phyloP scores from a whole-genome alignment of 2,113 vertebrate genomes.

The Dipodomys ordii region DNA sequence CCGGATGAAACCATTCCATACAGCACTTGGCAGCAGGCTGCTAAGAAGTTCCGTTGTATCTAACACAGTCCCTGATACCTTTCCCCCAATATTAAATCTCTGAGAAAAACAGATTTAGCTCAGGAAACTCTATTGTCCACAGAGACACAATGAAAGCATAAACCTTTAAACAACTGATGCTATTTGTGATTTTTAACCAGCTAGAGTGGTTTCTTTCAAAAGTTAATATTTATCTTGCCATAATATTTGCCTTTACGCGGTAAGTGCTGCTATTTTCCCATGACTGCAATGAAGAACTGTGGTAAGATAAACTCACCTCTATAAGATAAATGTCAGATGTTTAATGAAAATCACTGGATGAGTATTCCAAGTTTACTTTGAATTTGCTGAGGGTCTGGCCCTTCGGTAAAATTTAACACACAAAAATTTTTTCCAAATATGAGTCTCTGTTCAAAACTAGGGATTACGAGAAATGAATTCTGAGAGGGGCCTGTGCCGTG shows the following conservation, averaged over 20 bases:
- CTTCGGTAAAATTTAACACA: conserved; percentile 57
- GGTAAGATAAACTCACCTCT: conserved; percentile 81
- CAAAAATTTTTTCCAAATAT: conserved; percentile 36
- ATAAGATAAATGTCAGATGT: conserved; percentile 83
- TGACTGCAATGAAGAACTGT: conserved; percentile 73
- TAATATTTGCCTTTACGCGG: conserved; percentile 79
- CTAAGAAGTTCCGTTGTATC: conserved; percentile 36
- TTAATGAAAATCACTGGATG: conserved; percentile 80
- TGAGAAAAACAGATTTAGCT: conserved; percentile 61
- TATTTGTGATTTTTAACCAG: conserved; percentile 73
- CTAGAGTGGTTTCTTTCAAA: conserved; percentile 67
- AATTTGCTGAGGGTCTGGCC: conserved; percentile 65
- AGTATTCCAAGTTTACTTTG: conserved; percentile 64
- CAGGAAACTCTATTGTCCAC: conserved; percentile 47
- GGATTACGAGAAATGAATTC: conserved; percentile 33
- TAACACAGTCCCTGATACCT: not conserved
- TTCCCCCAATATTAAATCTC: conserved; percentile 36
- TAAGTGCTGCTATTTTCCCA: conserved; percentile 77
- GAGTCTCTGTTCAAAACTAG: conserved; percentile 40
- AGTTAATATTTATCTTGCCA: conserved; percentile 81
- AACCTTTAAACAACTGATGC: conserved; percentile 67
- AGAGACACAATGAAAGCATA: conserved; percentile 55
- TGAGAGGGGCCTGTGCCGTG: not conserved
- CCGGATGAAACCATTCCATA: not conserved
- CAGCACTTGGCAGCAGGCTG: not conserved